These are phyloP conservation scores for Microcaecilia unicolor DNA, from an alignment of 2,797 vertebrate genomes.

Conservation along the genomic window DNA sequence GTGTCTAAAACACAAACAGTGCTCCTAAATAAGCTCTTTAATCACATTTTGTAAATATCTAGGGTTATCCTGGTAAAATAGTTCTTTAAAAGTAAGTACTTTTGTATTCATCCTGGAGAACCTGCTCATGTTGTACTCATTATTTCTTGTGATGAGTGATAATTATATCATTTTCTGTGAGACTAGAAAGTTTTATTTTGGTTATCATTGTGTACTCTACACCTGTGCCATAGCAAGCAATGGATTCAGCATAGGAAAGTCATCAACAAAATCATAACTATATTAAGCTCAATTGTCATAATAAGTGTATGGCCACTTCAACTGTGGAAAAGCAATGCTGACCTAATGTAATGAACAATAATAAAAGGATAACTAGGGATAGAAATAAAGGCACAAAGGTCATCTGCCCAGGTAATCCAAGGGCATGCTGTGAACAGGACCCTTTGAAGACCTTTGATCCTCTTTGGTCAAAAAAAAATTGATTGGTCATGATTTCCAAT, in stretches of 20 bases:
- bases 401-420: slow-evolving; percentile 28
- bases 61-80: slow-evolving; percentile 13
- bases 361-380: slow-evolving; percentile 47
- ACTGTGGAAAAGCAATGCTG: slow-evolving; percentile 14
- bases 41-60: not conserved
- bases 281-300: slow-evolving; percentile 11
- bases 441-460: slow-evolving; percentile 59
- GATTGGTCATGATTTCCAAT: slow-evolving; percentile 52
- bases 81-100: slow-evolving; percentile 26
- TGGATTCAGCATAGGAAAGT: slow-evolving; percentile 13
- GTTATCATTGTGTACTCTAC: slow-evolving; percentile 35
- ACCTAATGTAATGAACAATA: slow-evolving; percentile 52
- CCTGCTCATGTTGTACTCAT: slow-evolving; percentile 52
- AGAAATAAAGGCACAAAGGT: slow-evolving; percentile 32
- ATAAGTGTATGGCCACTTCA: slow-evolving; percentile 10
- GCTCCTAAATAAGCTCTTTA: too few relatives aligned
- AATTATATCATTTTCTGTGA: slow-evolving; percentile 90
- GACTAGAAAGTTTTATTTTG: slow-evolving; percentile 52
- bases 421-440: slow-evolving; percentile 42
- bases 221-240: slow-evolving; percentile 34
- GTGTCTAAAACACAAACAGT: too few relatives aligned
- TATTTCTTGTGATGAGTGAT: slow-evolving; percentile 81
- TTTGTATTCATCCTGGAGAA: slow-evolving; percentile 36
- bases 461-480: slow-evolving; percentile 41
- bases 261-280: slow-evolving; percentile 2